Conservation (phyloP, 2,113 vertebrate genomes). For the Rhinopithecus roxellana region DNA sequence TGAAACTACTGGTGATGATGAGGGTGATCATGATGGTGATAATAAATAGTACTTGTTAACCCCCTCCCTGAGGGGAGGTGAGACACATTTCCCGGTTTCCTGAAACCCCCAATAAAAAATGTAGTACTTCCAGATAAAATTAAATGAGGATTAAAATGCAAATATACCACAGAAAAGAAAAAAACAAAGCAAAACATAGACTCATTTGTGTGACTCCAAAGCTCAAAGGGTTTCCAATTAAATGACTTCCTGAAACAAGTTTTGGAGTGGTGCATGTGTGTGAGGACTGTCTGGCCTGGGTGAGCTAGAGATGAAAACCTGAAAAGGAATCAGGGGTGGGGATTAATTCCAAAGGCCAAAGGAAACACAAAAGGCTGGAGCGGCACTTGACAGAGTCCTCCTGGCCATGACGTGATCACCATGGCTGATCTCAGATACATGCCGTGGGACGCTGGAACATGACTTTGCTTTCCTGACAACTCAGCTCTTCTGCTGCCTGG, state of each 20-base stretch:
- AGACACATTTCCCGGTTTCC: neutral
- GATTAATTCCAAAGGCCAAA: neutral
- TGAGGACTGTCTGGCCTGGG: neutral
- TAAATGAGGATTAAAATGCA: neutral
- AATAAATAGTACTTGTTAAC: neutral
- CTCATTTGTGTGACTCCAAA: neutral
- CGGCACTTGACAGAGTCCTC: rapidly evolving
- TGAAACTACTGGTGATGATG: neutral
- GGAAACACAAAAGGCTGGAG: neutral
- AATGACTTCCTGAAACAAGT: neutral
- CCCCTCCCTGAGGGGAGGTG: neutral
- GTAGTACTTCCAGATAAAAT: neutral
- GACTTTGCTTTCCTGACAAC: neutral
- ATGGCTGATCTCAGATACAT: rapidly evolving
- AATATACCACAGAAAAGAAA: neutral
- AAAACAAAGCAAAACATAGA: neutral
- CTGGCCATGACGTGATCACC: rapidly evolving
- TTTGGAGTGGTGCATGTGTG: neutral
- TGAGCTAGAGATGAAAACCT: neutral
- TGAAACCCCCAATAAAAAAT: neutral
- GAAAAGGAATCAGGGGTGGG: rapidly evolving
- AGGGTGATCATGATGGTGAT: rapidly evolving
- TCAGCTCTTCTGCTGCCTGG: neutral
- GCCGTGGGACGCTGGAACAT: rapidly evolving
- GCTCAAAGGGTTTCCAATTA: neutral